Conservation (phyloP, 2,797 vertebrate species). For the Eremophila alpestris region DNA sequence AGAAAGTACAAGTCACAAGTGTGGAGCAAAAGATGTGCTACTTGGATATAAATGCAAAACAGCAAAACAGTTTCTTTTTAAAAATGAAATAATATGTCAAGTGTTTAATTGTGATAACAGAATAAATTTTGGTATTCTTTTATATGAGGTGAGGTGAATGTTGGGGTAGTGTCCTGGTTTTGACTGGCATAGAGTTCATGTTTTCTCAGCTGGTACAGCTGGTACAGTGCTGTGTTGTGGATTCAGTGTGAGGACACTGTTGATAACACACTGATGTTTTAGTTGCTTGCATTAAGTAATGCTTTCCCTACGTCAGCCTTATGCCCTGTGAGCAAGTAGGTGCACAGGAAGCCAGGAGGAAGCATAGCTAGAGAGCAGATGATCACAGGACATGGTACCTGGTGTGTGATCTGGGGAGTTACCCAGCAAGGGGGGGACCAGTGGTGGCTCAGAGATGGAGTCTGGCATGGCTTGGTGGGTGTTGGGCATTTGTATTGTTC, state of each 20-base stretch:
- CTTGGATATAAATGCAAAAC: not conserved
- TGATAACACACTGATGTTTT: not conserved
- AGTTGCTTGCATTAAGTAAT: not conserved
- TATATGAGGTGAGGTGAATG: not conserved
- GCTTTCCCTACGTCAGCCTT: not conserved
- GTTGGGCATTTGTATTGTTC: not conserved
- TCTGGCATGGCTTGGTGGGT: not conserved
- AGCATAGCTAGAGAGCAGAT: not conserved
- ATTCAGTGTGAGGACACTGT: not conserved
- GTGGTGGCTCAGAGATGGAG: fast-evolving
- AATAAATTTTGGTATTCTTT: not conserved
- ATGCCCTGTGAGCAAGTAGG: not conserved
- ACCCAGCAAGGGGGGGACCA: fast-evolving
- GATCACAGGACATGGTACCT: not conserved
- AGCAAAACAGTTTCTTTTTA: not conserved
- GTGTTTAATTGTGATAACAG: not conserved
- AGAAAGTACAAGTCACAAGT: not conserved
- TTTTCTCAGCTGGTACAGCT: not conserved
- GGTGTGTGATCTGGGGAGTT: not conserved
- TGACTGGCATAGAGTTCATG: not conserved
- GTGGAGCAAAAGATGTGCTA: not conserved
- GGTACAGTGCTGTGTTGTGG: not conserved
- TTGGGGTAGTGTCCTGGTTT: not conserved
- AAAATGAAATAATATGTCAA: not conserved
- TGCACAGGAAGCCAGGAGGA: not conserved